A percentile compares a stretch with the other conserved stretches of the same genome.
These are phyloP conservation scores for Oncorhynchus masou DNA, from an alignment of 2,113 vertebrate genomes.

Conservation along the genomic window DNA sequence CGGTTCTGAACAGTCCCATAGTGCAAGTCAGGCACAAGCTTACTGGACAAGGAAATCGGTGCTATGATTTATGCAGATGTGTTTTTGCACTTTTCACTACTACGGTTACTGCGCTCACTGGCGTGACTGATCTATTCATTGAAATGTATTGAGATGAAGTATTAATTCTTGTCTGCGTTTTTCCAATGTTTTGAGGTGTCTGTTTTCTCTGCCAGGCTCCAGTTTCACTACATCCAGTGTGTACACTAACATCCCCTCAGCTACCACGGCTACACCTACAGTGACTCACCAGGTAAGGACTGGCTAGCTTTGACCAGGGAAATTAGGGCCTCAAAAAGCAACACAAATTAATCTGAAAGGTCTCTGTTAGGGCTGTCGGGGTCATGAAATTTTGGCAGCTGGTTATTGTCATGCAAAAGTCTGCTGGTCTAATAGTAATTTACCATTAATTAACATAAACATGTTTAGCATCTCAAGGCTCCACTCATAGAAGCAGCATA, in stretches of 20 bases:
- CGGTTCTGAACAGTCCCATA: neutral
- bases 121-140: neutral
- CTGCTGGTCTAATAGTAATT: no score
- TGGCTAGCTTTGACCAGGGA: no score
- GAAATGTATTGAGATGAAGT: neutral
- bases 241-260: constrained; percentile 74
- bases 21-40: neutral
- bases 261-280: constrained; percentile 57
- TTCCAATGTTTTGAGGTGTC: neutral
- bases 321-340: no score
- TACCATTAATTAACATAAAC: no score
- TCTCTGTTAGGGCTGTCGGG: no score
- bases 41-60: neutral
- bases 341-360: neutral
- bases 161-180: neutral
- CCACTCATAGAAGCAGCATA: no score
- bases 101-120: neutral
- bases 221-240: constrained; percentile 79
- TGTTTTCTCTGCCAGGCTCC: constrained; percentile 60
- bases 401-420: no score
- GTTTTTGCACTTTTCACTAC: constrained; percentile 14
- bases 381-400: no score
- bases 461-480: no score
- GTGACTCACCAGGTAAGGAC: constrained; percentile 54
- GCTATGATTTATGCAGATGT: constrained; percentile 6